phyloP scores from a whole-genome alignment of 1,140 invertebrate genomes.

The Lamellibrachia luymesi region DNA sequence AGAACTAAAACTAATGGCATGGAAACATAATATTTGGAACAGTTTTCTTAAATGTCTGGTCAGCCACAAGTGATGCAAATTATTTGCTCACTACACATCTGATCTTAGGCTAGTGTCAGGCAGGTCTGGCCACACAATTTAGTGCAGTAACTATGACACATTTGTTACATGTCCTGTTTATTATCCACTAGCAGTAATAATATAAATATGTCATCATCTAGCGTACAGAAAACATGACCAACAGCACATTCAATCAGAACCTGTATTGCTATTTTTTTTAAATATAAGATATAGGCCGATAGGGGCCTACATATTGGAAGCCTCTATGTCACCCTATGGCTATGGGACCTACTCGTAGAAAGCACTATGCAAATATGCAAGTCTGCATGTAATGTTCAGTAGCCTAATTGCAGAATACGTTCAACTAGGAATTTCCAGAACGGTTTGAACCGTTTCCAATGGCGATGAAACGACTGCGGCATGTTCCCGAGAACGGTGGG shows the following conservation, averaged over 20 bases:
- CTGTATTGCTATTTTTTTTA: neutral
- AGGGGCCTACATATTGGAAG: neutral
- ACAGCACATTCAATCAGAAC: neutral
- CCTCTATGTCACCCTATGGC: too few relatives aligned
- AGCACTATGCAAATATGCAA: neutral
- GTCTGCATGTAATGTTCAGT: neutral
- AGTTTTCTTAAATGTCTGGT: neutral
- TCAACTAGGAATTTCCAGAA: neutral
- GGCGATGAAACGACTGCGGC: neutral
- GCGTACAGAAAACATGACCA: neutral
- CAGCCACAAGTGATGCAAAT: neutral
- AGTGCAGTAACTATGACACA: neutral
- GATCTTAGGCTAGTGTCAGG: neutral
- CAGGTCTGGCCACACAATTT: neutral
- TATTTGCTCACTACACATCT: neutral
- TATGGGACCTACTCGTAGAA: neutral
- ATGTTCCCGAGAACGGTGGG: neutral
- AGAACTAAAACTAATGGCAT: neutral
- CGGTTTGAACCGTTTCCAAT: neutral
- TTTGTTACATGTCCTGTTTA: neutral
- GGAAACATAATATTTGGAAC: neutral
- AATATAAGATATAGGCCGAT: neutral
- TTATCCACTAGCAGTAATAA: neutral
- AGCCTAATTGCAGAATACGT: too few relatives aligned
- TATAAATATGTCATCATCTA: neutral